Evolutionary conservation across 2,888 invertebrate genomes (phyloP).

Genomic region (Clitarchus hookeri): DNA sequence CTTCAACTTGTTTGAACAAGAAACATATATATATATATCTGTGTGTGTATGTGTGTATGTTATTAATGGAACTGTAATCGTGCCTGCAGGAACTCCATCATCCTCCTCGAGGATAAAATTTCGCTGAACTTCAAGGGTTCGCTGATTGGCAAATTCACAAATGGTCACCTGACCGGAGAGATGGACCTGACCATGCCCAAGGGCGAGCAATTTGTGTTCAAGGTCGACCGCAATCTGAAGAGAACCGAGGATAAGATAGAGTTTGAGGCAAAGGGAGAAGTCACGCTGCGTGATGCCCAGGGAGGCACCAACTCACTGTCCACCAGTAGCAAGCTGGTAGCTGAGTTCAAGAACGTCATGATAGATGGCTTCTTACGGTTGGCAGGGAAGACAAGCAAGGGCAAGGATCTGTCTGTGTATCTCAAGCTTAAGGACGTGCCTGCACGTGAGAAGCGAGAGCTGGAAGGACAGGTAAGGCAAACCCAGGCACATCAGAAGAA

Average conservation of each 20-base stretch:
- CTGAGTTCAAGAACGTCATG: conserved; percentile 48
- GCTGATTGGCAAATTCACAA: conserved; percentile 53
- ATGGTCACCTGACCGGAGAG: conserved; percentile 57
- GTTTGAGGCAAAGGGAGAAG: not conserved
- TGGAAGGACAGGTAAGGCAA: conserved; percentile 35
- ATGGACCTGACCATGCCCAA: conserved; percentile 59
- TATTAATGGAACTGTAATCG: not conserved
- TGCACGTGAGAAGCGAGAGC: conserved; percentile 50
- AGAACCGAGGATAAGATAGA: conserved; percentile 41
- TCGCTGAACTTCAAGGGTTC: conserved; percentile 57
- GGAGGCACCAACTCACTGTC: conserved; percentile 37
- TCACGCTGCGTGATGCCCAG: conserved; percentile 43
- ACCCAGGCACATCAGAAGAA: too few relatives aligned
- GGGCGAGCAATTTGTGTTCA: conserved; percentile 55
- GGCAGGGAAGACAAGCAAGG: conserved; percentile 47
- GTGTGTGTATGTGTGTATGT: not conserved
- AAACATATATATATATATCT: too few relatives aligned
- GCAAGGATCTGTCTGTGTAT: conserved; percentile 55
- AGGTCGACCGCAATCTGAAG: conserved; percentile 46
- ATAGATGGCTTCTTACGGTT: not conserved
- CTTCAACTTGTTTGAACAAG: too few relatives aligned
- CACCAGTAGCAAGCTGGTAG: conserved; percentile 47
- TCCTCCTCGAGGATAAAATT: conserved; percentile 57
- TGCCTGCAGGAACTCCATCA: conserved; percentile 57
- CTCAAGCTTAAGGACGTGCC: conserved; percentile 53